Conservation (phyloP, 2,797 vertebrate species). For the Argyrosomus regius region DNA sequence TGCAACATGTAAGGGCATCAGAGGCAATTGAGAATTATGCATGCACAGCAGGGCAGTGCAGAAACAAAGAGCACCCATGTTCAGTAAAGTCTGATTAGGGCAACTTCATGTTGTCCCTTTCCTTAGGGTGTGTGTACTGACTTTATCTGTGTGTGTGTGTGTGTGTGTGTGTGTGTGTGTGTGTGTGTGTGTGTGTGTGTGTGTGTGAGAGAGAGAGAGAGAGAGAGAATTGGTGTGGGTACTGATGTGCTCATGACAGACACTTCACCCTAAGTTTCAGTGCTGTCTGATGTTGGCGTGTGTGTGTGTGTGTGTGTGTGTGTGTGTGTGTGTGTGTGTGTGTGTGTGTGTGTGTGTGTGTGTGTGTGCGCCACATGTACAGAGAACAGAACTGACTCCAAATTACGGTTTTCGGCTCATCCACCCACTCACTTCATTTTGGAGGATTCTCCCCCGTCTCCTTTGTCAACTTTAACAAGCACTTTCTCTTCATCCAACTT, state of each 20-base stretch:
- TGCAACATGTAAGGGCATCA: background rate
- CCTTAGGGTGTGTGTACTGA: constrained; percentile 9
- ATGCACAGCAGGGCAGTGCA: constrained; percentile 15
- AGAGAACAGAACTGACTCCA: constrained; percentile 53
- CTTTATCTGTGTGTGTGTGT: constrained; percentile 8
- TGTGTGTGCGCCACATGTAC: constrained; percentile 5
- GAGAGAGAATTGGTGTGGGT: background rate
- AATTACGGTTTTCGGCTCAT: constrained; percentile 70
- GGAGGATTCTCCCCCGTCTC: constrained; percentile 56
- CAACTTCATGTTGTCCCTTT: constrained; percentile 3
- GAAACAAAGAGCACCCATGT: background rate
- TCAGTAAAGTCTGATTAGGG: background rate
- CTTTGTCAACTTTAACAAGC: constrained; percentile 73
- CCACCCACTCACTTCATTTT: constrained; percentile 63
- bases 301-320: background rate
- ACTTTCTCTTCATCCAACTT: constrained; percentile 81
- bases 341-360: constrained; percentile 27
- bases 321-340: constrained; percentile 22
- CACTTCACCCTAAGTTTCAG: constrained; percentile 35
- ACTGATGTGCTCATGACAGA: constrained; percentile 29
- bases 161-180: background rate
- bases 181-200: background rate
- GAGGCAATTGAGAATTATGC: background rate
- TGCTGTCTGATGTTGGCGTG: background rate
- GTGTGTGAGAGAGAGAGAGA: background rate